Evolutionary conservation across 2,113 vertebrate genomes (phyloP), one percentile per base, ranked within the genome.

Genomic region (Noctilio leporinus): DNA sequence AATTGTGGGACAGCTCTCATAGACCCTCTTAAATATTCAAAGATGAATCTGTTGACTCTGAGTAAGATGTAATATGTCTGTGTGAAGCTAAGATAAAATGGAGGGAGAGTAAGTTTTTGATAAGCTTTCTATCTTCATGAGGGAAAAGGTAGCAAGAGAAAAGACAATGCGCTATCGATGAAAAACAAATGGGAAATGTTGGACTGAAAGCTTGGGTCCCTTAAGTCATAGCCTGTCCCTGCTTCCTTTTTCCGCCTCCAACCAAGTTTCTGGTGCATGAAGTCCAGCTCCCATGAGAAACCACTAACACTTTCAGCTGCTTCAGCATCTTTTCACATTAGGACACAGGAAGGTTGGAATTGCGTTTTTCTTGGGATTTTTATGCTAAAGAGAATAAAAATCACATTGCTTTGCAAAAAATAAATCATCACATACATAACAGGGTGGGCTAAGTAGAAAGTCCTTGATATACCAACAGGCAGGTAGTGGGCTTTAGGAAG

Each of bases 281-380:
- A 91, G 64, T 40, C 26, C 53, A 22, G 43, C 35, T 94, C 73
- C 75, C 4, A 1, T 2, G 24, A 84, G 80, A 26, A 89, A 7
- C 12, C 47, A 59, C 30, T 33, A 38, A 12, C 19, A 28, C 47
- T 93, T 97, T 73, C 4, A 57, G 95, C 95, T 35, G 33, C 51
- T 64, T 96, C 89, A 96, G 96, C 95, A 94, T 72, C 82, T 95
- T 96, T 88, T 77, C 17, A 1, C n/a, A 19, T 67, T 47, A 77
- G 93, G 86, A 77, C 20, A 7, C 73, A 93, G 59, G 59, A 86
- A 73, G 77, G 89, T 89, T 84, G 97, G 94, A 96, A 87, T 81
- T 82, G 83, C 89, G 90, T 85, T 96, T 96, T 97, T 90, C 93
- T 86, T 94, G 80, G 86, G 86, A 72, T 64, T 81, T 95, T 81